Conservation (phyloP, 2,797 vertebrate genomes). For the Halcyon badia region DNA sequence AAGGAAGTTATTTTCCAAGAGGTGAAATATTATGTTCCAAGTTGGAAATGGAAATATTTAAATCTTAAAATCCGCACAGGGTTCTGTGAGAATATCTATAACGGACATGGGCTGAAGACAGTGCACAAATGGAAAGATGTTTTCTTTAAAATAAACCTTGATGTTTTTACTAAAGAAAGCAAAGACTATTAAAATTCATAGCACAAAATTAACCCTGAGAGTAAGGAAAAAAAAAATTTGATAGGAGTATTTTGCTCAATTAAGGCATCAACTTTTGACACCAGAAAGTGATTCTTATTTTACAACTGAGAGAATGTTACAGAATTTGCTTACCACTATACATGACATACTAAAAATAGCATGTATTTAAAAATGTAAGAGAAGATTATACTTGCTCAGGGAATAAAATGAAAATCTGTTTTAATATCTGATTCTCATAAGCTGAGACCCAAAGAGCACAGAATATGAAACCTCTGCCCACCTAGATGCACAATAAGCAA, state of each 20-base stretch:
- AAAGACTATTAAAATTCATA: background rate
- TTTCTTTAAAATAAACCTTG: background rate
- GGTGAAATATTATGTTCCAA: background rate
- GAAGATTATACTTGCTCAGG: background rate
- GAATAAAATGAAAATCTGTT: background rate
- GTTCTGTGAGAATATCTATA: background rate
- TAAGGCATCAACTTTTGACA: background rate
- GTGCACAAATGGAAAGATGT: background rate
- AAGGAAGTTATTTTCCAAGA: background rate
- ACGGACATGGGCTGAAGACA: background rate
- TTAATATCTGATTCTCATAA: background rate
- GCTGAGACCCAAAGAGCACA: background rate
- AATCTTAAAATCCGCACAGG: background rate
- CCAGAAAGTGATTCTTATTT: background rate
- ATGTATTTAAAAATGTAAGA: background rate
- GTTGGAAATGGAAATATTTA: slow-evolving; percentile 2
- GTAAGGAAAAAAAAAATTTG: background rate
- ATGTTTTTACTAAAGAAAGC: background rate
- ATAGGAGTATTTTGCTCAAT: background rate
- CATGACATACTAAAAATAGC: background rate
- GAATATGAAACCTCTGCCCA: background rate
- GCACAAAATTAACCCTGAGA: background rate
- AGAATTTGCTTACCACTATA: background rate
- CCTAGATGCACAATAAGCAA: background rate
- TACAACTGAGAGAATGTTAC: background rate